Evolutionary conservation across 2,888 invertebrate genomes (phyloP).

Genomic region (Megamerina dolium): DNA sequence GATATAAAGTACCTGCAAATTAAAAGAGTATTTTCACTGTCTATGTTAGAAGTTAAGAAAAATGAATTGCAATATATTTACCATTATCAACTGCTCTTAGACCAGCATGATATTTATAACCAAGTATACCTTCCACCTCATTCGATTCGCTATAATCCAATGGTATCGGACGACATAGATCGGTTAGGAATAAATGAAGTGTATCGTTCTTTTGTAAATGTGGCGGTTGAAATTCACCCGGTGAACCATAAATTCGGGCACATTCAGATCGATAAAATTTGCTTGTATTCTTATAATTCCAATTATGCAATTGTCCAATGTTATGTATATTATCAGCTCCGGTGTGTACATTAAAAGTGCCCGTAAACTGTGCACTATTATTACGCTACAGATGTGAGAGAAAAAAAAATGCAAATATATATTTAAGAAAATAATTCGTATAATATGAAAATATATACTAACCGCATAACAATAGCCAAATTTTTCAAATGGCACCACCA

Average conservation of each 20-base stretch:
- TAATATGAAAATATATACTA: constrained; percentile 31
- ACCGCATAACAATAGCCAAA: constrained; percentile 81
- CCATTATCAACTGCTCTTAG: constrained; percentile 63
- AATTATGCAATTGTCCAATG: constrained; percentile 63
- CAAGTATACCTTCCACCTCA: constrained; percentile 55
- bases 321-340: constrained; percentile 57
- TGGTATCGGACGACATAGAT: constrained; percentile 65
- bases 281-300: constrained; percentile 63
- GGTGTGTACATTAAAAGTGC: constrained; percentile 69
- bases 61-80: constrained; percentile 28
- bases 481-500: constrained; percentile 60
- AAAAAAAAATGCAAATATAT: neutral
- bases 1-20: constrained; percentile 53
- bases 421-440: neutral
- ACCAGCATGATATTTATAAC: constrained; percentile 61
- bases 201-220: constrained; percentile 54
- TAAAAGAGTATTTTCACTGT: neutral
- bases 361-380: constrained; percentile 64
- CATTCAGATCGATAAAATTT: constrained; percentile 52
- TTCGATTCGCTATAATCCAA: constrained; percentile 58
- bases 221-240: constrained; percentile 73
- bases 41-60: neutral
- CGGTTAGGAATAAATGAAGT: constrained; percentile 64
- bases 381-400: constrained; percentile 60
- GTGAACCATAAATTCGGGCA: constrained; percentile 61